A percentile compares a stretch with the other conserved stretches of the same genome.
Evolutionary conservation across 2,888 invertebrate genomes (phyloP).

Genomic region (Campoplex capitator): DNA sequence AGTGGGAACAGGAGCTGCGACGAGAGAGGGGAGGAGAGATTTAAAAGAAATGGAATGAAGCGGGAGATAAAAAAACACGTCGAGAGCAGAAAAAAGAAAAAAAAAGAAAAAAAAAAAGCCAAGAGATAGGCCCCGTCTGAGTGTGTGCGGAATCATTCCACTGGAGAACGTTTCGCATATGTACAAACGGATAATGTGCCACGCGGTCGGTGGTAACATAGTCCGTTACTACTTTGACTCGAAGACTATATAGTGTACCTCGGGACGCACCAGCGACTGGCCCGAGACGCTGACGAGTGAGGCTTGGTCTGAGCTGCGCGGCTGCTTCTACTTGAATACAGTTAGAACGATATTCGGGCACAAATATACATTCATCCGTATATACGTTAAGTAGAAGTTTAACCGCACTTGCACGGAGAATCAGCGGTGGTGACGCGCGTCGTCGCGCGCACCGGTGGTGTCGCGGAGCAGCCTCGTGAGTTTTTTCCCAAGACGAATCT

Average conservation of each 20-base stretch:
- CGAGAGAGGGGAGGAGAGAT: not conserved
- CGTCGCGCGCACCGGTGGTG: not conserved
- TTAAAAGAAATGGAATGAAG: slow-evolving; percentile 15
- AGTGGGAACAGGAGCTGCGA: slow-evolving; percentile 8
- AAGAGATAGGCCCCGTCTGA: slow-evolving; percentile 50
- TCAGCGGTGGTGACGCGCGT: slow-evolving; percentile 17
- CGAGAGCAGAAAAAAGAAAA: slow-evolving; percentile 50
- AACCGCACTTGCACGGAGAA: slow-evolving; percentile 20
- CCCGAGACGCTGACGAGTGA: slow-evolving; percentile 27
- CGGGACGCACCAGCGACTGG: slow-evolving; percentile 9
- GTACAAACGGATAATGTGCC: slow-evolving; percentile 64
- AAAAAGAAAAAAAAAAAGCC: slow-evolving; percentile 8
- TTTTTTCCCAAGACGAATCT: not conserved
- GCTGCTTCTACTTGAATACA: slow-evolving; percentile 35
- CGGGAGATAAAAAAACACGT: slow-evolving; percentile 39
- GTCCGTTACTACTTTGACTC: slow-evolving; percentile 62
- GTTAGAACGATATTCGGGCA: not conserved
- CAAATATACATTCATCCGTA: not conserved
- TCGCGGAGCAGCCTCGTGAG: not conserved
- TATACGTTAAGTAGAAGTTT: not conserved
- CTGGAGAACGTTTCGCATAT: slow-evolving; percentile 59
- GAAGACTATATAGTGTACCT: slow-evolving; percentile 39
- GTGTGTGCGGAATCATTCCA: slow-evolving; percentile 61
- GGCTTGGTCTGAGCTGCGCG: slow-evolving; percentile 45
- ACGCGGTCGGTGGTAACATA: slow-evolving; percentile 69